Percentiles rank a stretch among this genome's conserved stretches.
Conservation (phyloP, 2,888 invertebrate species). For the Phaonia tiefii region DNA sequence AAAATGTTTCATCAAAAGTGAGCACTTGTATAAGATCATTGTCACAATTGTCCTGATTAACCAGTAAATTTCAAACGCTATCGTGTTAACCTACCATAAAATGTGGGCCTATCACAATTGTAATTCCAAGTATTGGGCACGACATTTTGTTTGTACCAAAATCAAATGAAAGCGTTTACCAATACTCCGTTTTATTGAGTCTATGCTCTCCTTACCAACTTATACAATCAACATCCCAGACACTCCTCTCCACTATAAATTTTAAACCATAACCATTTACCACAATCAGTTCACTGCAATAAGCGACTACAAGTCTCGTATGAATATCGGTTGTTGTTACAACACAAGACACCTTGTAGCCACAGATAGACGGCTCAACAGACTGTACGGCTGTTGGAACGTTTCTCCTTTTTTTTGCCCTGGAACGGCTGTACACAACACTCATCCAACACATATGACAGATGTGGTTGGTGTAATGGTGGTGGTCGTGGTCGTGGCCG, state of each 20-base stretch:
- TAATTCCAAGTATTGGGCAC: too few relatives aligned
- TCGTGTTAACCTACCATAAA: too few relatives aligned
- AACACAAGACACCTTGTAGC: not conserved
- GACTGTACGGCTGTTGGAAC: not conserved
- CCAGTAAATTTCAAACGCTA: too few relatives aligned
- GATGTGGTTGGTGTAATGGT: constrained; percentile 9
- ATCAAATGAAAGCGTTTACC: too few relatives aligned
- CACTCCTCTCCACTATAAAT: not conserved
- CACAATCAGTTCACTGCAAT: not conserved
- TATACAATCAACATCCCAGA: constrained; percentile 14
- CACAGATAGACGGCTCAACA: constrained; percentile 18
- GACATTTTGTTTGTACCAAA: too few relatives aligned
- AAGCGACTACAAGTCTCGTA: constrained; percentile 28
- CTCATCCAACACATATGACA: constrained; percentile 24
- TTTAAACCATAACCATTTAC: constrained; percentile 12
- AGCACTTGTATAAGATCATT: too few relatives aligned
- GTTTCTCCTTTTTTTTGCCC: too few relatives aligned
- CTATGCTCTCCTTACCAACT: not conserved
- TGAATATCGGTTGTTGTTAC: not conserved
- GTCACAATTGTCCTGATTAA: too few relatives aligned
- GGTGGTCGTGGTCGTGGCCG: too few relatives aligned
- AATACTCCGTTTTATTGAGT: not conserved
- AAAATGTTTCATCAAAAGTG: too few relatives aligned
- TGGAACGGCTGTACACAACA: not conserved
- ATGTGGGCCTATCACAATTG: too few relatives aligned